Evolutionary conservation across 2,888 invertebrate genomes (phyloP).

Genomic region (Lepetodrilus schrolli): DNA sequence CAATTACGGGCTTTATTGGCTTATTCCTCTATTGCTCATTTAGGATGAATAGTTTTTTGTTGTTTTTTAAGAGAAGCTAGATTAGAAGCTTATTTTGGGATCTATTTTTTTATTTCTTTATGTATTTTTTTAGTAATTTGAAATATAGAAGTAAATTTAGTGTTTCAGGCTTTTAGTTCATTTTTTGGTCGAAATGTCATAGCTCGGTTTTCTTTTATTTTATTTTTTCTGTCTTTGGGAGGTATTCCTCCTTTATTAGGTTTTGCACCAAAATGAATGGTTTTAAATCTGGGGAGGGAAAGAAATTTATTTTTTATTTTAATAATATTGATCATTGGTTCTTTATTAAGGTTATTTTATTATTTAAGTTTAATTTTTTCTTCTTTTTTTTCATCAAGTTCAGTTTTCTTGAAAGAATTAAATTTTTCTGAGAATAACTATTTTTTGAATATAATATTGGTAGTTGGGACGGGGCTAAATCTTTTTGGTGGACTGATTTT

Average conservation of each 20-base stretch:
- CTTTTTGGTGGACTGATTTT: too few relatives aligned
- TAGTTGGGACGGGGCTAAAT: too few relatives aligned
- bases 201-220: neutral
- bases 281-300: neutral
- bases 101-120: neutral
- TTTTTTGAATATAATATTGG: too few relatives aligned
- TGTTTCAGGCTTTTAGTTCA: neutral
- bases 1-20: slow-evolving; percentile 42
- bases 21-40: slow-evolving; percentile 50
- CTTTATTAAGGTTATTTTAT: slow-evolving; percentile 30
- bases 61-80: neutral
- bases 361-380: slow-evolving; percentile 30
- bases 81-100: neutral
- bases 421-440: too few relatives aligned
- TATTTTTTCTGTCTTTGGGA: slow-evolving; percentile 11
- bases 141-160: neutral
- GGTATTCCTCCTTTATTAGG: slow-evolving; percentile 32
- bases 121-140: neutral
- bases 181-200: neutral
- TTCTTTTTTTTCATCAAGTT: neutral
- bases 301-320: neutral
- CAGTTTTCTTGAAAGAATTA: neutral
- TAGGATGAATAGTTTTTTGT: slow-evolving; percentile 44
- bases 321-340: neutral
- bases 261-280: slow-evolving; percentile 28